Conservation (phyloP, 2,113 vertebrate species). For the Hippoglossus stenolepis region DNA sequence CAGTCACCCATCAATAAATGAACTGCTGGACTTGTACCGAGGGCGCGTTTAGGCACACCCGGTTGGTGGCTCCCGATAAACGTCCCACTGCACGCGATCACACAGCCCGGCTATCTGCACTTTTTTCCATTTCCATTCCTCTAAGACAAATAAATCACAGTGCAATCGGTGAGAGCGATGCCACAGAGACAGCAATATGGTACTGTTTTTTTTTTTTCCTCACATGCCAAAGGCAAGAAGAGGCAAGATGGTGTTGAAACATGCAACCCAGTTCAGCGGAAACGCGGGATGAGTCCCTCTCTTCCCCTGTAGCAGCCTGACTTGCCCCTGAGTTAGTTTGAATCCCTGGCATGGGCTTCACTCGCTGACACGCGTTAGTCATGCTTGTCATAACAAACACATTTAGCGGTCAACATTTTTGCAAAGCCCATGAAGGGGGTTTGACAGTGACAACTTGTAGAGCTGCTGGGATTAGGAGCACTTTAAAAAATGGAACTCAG, state of each 20-base stretch:
- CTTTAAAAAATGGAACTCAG: neutral
- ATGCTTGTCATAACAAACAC: constrained; percentile 61
- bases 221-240: constrained; percentile 6
- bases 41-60: neutral
- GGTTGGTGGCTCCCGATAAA: neutral
- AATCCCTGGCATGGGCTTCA: constrained; percentile 30
- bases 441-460: constrained; percentile 9
- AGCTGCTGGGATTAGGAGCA: neutral
- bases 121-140: neutral
- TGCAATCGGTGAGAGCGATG: neutral
- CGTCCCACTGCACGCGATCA: neutral
- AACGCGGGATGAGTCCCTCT: neutral
- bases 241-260: constrained; percentile 22
- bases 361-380: constrained; percentile 46
- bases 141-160: neutral
- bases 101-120: neutral
- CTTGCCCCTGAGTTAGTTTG: constrained; percentile 32
- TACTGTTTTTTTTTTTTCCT: neutral
- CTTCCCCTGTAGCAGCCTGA: constrained; percentile 9
- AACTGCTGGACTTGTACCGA: constrained; percentile 2
- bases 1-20: constrained; percentile 53
- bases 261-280: constrained; percentile 26
- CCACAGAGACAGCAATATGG: constrained; percentile 3
- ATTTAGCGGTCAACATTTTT: constrained; percentile 23
- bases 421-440: constrained; percentile 17